Conservation (phyloP, 2,888 invertebrate species). For the Tinea semifulvella region DNA sequence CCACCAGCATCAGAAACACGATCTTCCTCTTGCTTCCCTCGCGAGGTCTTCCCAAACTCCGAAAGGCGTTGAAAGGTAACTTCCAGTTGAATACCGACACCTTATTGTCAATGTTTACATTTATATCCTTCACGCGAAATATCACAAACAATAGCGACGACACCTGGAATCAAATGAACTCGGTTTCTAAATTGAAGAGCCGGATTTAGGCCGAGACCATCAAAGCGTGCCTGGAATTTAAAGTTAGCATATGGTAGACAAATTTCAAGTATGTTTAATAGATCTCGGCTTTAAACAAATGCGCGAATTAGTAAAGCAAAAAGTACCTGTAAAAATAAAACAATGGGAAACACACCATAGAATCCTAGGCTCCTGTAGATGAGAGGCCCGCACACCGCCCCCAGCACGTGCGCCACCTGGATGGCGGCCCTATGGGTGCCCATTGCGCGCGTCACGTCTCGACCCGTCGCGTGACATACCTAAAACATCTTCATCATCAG, state of each 20-base stretch:
- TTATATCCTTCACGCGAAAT: slow-evolving; percentile 70
- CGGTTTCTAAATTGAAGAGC: too few species aligned
- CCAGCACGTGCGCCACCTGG: slow-evolving; percentile 60
- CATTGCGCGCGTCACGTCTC: slow-evolving; percentile 67
- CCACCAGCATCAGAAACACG: slow-evolving; percentile 72
- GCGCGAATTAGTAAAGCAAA: slow-evolving; percentile 28
- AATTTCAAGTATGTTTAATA: too few species aligned
- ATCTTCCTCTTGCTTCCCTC: slow-evolving; percentile 69
- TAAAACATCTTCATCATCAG: too few species aligned
- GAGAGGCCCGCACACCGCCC: slow-evolving; percentile 80
- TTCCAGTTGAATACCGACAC: slow-evolving; percentile 59
- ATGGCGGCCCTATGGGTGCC: slow-evolving; percentile 63
- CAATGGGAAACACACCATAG: slow-evolving; percentile 76
- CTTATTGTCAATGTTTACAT: slow-evolving; percentile 68
- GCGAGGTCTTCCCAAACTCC: slow-evolving; percentile 69
- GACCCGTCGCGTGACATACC: slow-evolving; percentile 54
- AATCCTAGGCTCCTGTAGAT: slow-evolving; percentile 74
- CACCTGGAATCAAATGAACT: too few species aligned
- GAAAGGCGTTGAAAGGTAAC: slow-evolving; percentile 48
- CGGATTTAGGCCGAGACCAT: too few species aligned
- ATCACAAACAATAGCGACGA: slow-evolving; percentile 71
- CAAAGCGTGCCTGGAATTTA: too few species aligned
- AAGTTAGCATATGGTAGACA: too few species aligned
- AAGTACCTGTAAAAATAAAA: slow-evolving; percentile 55
- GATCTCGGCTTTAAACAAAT: slow-evolving; percentile 15